These are phyloP conservation scores for Enteromius anoplus DNA, from an alignment of 2,797 vertebrate genomes.

Conservation along the genomic window DNA sequence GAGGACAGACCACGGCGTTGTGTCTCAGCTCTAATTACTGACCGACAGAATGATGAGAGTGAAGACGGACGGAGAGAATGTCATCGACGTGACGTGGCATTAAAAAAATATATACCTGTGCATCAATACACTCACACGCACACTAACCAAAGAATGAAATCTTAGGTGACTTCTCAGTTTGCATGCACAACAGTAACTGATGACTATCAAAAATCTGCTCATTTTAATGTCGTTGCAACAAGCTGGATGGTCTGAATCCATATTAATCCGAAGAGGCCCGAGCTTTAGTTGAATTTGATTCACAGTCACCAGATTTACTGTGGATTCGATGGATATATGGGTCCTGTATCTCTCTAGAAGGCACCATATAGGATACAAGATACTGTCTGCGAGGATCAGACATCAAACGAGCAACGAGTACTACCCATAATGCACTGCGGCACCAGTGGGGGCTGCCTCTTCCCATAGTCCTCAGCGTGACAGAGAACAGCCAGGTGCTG, in stretches of 20 bases:
- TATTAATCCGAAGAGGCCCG: slow-evolving; percentile 5
- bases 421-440: slow-evolving; percentile 4
- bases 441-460: slow-evolving; percentile 2
- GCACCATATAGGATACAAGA: neutral
- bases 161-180: neutral
- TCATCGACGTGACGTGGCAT: neutral
- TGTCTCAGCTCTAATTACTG: slow-evolving; percentile 46
- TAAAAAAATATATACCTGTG: neutral
- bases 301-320: neutral
- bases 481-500: slow-evolving; percentile 25
- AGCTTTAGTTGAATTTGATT: neutral
- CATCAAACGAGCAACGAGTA: neutral
- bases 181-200: neutral
- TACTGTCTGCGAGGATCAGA: slow-evolving; percentile 1
- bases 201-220: neutral
- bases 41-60: slow-evolving; percentile 21
- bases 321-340: neutral
- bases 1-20: slow-evolving; percentile 5
- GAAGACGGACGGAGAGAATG: slow-evolving; percentile 25
- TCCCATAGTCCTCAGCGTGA: neutral
- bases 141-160: neutral
- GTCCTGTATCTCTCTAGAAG: neutral
- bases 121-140: neutral
- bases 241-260: neutral
- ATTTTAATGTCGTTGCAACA: neutral